These are phyloP conservation scores for Tenthredo amoena DNA, from an alignment of 2,888 invertebrate species.

Conservation along the genomic window DNA sequence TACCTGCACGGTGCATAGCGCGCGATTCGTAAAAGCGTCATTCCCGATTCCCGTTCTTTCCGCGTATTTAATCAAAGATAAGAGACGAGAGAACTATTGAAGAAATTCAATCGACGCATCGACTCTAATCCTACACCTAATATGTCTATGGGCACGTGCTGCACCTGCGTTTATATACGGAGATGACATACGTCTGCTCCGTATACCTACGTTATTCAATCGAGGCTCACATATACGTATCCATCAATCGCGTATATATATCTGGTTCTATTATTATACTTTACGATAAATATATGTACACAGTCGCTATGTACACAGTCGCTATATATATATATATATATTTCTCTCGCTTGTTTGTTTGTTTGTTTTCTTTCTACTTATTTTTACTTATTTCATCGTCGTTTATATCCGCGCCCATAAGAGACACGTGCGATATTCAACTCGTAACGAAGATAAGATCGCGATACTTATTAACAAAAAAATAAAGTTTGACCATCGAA, in stretches of 20 bases:
- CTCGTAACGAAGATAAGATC: not conserved
- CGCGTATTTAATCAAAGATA: not conserved
- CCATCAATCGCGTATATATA: not conserved
- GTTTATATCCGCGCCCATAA: not conserved
- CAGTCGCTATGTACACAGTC: no score
- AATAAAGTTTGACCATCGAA: not conserved
- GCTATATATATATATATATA: no score
- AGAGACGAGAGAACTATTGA: not conserved
- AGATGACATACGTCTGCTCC: not conserved
- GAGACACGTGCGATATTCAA: not conserved
- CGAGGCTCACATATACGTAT: not conserved
- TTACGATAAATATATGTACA: no score
- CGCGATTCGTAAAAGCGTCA: not conserved
- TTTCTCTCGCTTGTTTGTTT: not conserved
- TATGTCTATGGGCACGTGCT: not conserved
- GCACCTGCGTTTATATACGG: conserved; percentile 1
- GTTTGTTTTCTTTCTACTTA: not conserved
- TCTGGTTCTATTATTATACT: not conserved
- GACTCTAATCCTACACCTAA: not conserved
- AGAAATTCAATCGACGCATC: not conserved
- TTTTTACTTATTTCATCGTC: not conserved
- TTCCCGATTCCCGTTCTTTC: no score
- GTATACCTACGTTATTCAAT: not conserved
- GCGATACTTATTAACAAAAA: not conserved
- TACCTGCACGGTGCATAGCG: not conserved